A percentile compares a stretch with the other conserved stretches of the same genome.
Evolutionary conservation across 2,888 invertebrate species (phyloP).

Genomic region (Torymus texanus): DNA sequence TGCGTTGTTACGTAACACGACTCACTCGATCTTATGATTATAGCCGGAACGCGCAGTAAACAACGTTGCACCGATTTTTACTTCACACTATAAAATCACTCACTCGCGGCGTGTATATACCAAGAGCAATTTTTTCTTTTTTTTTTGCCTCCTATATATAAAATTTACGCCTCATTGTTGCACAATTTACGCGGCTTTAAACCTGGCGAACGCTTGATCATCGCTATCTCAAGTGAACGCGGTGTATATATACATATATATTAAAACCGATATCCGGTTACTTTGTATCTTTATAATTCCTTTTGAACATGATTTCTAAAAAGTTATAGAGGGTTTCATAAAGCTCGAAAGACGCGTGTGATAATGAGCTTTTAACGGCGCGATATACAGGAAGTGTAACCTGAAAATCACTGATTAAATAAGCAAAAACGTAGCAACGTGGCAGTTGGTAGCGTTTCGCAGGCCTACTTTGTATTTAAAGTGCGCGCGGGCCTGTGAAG

Average conservation of each 20-base stretch:
- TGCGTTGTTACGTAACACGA: too few relatives aligned
- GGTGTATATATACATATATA: too few relatives aligned
- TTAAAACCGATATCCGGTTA: constrained; percentile 22
- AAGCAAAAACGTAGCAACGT: background rate
- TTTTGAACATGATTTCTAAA: background rate
- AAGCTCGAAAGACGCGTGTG: too few relatives aligned
- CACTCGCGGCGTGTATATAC: too few relatives aligned
- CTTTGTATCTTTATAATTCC: constrained; percentile 4
- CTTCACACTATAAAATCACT: too few relatives aligned
- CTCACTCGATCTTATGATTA: too few relatives aligned
- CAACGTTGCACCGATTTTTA: too few relatives aligned
- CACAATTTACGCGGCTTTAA: background rate
- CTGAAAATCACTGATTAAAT: constrained; percentile 17
- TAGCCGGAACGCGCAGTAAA: too few relatives aligned
- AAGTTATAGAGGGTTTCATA: background rate
- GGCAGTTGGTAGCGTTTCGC: background rate
- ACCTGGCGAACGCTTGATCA: background rate
- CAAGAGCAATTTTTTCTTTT: too few relatives aligned
- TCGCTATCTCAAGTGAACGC: too few relatives aligned
- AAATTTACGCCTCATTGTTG: background rate
- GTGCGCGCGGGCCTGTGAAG: background rate
- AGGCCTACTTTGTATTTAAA: constrained; percentile 32
- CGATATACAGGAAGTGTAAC: background rate
- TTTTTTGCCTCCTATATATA: background rate
- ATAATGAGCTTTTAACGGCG: constrained; percentile 10